Conservation (phyloP, 2,888 invertebrate species). For the Xestia rhomboidea region DNA sequence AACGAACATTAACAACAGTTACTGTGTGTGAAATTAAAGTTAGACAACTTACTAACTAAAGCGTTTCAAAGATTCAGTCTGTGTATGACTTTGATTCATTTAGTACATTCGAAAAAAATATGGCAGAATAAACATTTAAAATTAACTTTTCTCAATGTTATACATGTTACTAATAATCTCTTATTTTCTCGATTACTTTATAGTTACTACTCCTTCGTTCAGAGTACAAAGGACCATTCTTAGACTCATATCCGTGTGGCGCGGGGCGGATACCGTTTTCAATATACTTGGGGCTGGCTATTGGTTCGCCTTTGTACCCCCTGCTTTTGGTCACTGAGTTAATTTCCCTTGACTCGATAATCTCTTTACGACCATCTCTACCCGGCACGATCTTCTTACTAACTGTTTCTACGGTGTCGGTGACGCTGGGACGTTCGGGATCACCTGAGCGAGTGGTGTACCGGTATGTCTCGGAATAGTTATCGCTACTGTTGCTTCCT, state of each 20-base stretch:
- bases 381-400: slow-evolving; percentile 93
- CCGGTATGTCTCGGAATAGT: slow-evolving; percentile 93
- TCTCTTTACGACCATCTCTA: slow-evolving; percentile 92
- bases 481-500: slow-evolving; percentile 93
- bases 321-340: slow-evolving; percentile 93
- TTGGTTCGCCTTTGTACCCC: slow-evolving; percentile 88
- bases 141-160: slow-evolving; percentile 61
- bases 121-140: slow-evolving; percentile 78
- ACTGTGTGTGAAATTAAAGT: slow-evolving; percentile 79
- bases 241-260: slow-evolving; percentile 80
- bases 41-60: slow-evolving; percentile 81
- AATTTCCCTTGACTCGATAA: slow-evolving; percentile 93
- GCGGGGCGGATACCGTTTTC: slow-evolving; percentile 87
- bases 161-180: slow-evolving; percentile 84
- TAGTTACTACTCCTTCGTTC: slow-evolving; percentile 88
- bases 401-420: slow-evolving; percentile 93
- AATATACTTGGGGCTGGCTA: slow-evolving; percentile 88
- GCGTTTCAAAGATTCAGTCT: slow-evolving; percentile 85
- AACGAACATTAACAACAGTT: slow-evolving; percentile 78
- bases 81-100: slow-evolving; percentile 82
- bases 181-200: slow-evolving; percentile 86
- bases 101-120: slow-evolving; percentile 78
- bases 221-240: slow-evolving; percentile 83
- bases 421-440: slow-evolving; percentile 92
- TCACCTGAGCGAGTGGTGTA: slow-evolving; percentile 93